Percentiles rank a stretch among this genome's conserved stretches.
Evolutionary conservation across 53 echinoderm and acorn worm genomes (phyloP).

Genomic region (Patiria pectinifera): DNA sequence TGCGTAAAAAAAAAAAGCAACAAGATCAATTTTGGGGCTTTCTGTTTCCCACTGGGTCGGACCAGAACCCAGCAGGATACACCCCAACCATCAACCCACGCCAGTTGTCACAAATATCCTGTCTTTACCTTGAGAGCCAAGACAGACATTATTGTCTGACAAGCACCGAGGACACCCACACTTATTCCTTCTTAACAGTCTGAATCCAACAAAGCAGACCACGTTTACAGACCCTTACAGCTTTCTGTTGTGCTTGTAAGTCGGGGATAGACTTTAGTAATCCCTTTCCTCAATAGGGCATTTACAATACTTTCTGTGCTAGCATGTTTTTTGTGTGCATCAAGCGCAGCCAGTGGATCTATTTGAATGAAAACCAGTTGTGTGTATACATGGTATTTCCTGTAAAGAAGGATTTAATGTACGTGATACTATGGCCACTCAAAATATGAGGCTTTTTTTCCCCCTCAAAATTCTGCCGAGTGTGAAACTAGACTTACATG

Average conservation of each 20-base stretch:
- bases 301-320: neutral
- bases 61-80: neutral
- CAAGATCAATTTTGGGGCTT: neutral
- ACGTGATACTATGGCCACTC: too few species aligned
- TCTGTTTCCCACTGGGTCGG: neutral
- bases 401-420: too few species aligned
- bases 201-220: neutral
- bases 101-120: neutral
- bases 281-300: neutral
- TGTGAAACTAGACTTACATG: too few species aligned
- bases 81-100: neutral
- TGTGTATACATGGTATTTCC: too few species aligned
- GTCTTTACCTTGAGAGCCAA: neutral
- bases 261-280: neutral
- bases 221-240: neutral
- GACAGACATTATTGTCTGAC: neutral
- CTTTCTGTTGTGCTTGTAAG: neutral
- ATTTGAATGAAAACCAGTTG: too few species aligned
- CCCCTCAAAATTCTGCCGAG: too few species aligned
- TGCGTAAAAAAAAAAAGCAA: neutral
- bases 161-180: neutral
- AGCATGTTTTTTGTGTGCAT: too few species aligned
- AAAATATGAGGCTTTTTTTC: too few species aligned
- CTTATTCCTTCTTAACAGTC: neutral
- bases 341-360: too few species aligned